A percentile compares a stretch with the other conserved stretches of the same genome.
phyloP scores from a whole-genome alignment of 1,140 invertebrate genomes.

The Bombus confusus region DNA sequence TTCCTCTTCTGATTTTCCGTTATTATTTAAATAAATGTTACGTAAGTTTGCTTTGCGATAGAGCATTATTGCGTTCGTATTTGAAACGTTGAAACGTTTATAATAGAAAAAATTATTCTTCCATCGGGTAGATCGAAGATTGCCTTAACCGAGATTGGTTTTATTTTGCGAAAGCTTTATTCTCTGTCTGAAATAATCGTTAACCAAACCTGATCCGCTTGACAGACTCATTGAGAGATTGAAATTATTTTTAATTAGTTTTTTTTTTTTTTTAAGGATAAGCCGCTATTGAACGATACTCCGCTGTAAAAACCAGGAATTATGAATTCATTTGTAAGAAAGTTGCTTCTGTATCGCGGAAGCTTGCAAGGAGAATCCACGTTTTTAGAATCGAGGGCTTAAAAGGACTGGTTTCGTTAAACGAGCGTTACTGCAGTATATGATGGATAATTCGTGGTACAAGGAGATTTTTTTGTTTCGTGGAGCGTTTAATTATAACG shows the following conservation, averaged over 20 bases:
- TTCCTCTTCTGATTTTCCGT: too few species aligned
- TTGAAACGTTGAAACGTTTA: not conserved
- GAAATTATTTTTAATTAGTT: not conserved
- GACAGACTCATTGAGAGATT: not conserved
- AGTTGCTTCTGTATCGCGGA: fast-evolving
- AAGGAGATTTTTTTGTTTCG: not conserved
- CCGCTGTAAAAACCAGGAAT: not conserved
- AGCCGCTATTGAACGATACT: not conserved
- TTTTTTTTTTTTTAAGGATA: not conserved
- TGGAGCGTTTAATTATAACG: not conserved
- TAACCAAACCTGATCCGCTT: not conserved
- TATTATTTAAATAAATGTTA: too few species aligned
- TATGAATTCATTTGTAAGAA: not conserved
- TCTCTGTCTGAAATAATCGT: not conserved
- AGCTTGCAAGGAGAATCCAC: not conserved
- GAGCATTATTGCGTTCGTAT: not conserved
- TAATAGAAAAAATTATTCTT: not conserved
- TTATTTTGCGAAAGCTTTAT: not conserved
- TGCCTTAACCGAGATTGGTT: not conserved
- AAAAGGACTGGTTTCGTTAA: not conserved
- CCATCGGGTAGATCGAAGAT: too few species aligned
- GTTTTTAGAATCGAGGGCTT: not conserved
- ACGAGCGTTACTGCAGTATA: not conserved
- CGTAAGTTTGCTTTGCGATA: not conserved
- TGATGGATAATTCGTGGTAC: not conserved